A percentile compares a stretch with the other conserved stretches of the same genome.
These are phyloP conservation scores for Mycteria americana DNA, from an alignment of 2,797 vertebrate species.

Conservation along the genomic window DNA sequence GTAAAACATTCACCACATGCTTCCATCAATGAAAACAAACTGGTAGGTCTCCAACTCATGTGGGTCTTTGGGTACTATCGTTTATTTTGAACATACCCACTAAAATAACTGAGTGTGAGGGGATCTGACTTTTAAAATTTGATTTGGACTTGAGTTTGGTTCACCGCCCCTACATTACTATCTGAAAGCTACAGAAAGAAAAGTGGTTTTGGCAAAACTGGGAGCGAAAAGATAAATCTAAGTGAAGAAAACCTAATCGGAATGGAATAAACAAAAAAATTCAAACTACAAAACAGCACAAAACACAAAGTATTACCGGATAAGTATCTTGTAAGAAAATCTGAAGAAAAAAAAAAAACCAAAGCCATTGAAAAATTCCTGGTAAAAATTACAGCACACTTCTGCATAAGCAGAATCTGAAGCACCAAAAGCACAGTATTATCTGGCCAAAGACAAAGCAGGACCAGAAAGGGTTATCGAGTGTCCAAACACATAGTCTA, in stretches of 20 bases:
- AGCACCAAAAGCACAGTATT: background rate
- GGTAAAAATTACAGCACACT: background rate
- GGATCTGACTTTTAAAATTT: background rate
- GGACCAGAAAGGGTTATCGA: background rate
- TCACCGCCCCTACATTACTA: background rate
- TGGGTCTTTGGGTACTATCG: no score
- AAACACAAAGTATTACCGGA: background rate
- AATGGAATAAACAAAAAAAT: background rate
- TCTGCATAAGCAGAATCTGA: background rate
- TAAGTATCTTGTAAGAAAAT: background rate
- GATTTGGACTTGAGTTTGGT: background rate
- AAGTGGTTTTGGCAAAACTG: background rate
- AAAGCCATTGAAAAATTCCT: background rate
- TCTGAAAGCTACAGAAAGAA: background rate
- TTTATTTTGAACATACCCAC: background rate
- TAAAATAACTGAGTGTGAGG: background rate
- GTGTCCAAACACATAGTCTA: background rate
- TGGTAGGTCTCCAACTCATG: background rate
- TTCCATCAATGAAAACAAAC: background rate
- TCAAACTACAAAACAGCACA: background rate
- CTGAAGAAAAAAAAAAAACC: background rate
- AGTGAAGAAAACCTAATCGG: background rate
- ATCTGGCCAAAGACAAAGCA: background rate
- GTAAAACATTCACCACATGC: background rate
- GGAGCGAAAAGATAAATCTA: background rate